These are phyloP conservation scores for Lissonota sp. DNA, from an alignment of 2,888 invertebrate genomes.

Conservation along the genomic window DNA sequence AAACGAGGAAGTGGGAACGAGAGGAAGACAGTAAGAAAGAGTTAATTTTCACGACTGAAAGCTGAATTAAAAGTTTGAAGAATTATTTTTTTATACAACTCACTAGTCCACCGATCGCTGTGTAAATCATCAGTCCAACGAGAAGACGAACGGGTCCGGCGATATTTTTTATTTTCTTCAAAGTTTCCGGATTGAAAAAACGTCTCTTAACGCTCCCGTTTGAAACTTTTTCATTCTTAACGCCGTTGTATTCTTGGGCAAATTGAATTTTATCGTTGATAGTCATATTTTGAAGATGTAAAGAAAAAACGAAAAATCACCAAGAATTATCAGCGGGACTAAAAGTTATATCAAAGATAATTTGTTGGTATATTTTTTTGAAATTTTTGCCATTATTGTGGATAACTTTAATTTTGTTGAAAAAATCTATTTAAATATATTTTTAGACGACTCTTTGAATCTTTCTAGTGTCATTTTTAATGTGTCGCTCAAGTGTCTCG, in stretches of 20 bases:
- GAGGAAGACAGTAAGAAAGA: background rate
- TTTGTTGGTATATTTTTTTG: too few species aligned
- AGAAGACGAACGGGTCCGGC: conserved; percentile 91
- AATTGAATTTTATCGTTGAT: conserved; percentile 53
- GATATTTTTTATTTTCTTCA: conserved; percentile 86
- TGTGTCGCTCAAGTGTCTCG: too few species aligned
- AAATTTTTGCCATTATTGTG: too few species aligned
- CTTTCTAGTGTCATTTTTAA: too few species aligned
- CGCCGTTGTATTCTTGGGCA: conserved; percentile 53
- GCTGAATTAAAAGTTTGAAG: conserved; percentile 20
- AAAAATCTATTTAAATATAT: too few species aligned
- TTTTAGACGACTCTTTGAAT: too few species aligned
- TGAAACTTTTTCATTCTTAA: conserved; percentile 33
- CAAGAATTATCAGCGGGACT: too few species aligned
- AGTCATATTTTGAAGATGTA: conserved; percentile 23
- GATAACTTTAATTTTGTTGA: too few species aligned
- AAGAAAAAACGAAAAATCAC: background rate
- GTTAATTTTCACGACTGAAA: conserved; percentile 16
- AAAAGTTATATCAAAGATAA: too few species aligned
- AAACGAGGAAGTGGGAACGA: background rate
- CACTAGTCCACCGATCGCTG: conserved; percentile 92
- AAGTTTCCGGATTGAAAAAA: conserved; percentile 51
- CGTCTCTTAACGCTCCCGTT: conserved; percentile 17
- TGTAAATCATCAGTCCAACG: conserved; percentile 91
- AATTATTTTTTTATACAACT: conserved; percentile 79